phyloP scores from a whole-genome alignment of 2,797 vertebrate species.

The Acridotheres tristis region DNA sequence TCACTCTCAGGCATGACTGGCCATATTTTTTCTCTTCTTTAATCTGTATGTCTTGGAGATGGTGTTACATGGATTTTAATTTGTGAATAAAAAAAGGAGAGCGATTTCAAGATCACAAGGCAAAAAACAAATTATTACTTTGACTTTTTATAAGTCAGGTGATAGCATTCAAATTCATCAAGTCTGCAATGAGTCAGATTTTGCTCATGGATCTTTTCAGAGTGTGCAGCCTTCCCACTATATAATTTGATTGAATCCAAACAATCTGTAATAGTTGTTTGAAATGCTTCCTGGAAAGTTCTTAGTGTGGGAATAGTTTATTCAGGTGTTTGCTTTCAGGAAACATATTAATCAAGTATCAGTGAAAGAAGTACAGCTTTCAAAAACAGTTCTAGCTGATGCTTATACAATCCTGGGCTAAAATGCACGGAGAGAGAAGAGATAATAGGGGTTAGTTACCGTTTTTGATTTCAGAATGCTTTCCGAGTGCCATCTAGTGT shows the following conservation, averaged over 20 bases:
- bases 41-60: background rate
- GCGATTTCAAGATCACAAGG: background rate
- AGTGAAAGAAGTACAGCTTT: background rate
- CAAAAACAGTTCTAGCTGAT: background rate
- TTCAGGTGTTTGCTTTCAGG: background rate
- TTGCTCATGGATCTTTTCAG: background rate
- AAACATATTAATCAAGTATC: background rate
- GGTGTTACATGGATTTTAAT: background rate
- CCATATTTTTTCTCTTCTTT: background rate
- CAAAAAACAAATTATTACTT: background rate
- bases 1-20: background rate
- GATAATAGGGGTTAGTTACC: background rate
- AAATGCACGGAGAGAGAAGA: background rate
- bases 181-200: background rate
- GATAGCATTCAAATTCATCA: background rate
- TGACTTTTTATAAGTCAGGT: background rate
- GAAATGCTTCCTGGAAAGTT: background rate
- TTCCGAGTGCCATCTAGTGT: conserved; percentile 40
- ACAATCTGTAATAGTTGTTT: background rate
- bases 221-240: background rate
- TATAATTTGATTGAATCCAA: background rate
- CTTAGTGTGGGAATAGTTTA: background rate
- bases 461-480: background rate
- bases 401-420: background rate
- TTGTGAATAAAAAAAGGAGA: background rate